phyloP scores from a whole-genome alignment of 2,797 vertebrate genomes.

The Emydoidea blandingii region DNA sequence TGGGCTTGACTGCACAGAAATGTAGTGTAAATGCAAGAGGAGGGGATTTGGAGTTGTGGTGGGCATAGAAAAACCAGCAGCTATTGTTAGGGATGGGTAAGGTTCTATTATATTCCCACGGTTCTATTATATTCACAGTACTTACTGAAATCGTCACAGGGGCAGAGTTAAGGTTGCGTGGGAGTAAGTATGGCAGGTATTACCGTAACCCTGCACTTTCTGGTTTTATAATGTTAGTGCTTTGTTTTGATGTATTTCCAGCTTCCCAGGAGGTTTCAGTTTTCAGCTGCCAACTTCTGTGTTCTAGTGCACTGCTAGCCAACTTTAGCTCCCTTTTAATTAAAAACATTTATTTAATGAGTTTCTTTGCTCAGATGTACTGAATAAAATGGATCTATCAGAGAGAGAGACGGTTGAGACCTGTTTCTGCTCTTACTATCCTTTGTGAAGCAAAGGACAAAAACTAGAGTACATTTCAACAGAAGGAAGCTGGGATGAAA shows the following conservation, averaged over 20 bases:
- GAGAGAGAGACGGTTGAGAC: neutral
- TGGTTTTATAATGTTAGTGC: neutral
- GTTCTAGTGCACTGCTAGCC: neutral
- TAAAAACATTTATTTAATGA: neutral
- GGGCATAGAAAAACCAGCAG: fast-evolving
- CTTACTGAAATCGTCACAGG: neutral
- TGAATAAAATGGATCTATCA: neutral
- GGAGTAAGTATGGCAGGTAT: neutral
- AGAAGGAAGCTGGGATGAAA: fast-evolving
- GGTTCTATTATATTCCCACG: neutral
- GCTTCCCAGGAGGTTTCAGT: neutral
- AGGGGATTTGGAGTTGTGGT: neutral
- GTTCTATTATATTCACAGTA: neutral
- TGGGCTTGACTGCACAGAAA: neutral
- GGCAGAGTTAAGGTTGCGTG: neutral
- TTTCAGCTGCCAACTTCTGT: neutral
- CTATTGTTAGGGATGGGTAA: neutral
- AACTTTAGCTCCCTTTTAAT: neutral
- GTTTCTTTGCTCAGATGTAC: neutral
- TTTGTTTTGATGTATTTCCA: neutral
- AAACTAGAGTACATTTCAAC: neutral
- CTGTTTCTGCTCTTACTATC: neutral
- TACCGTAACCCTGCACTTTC: neutral
- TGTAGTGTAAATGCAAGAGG: neutral
- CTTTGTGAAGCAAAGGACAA: neutral